Conservation (phyloP, 23 tunicate species). For the Trididemnum miniatum region DNA sequence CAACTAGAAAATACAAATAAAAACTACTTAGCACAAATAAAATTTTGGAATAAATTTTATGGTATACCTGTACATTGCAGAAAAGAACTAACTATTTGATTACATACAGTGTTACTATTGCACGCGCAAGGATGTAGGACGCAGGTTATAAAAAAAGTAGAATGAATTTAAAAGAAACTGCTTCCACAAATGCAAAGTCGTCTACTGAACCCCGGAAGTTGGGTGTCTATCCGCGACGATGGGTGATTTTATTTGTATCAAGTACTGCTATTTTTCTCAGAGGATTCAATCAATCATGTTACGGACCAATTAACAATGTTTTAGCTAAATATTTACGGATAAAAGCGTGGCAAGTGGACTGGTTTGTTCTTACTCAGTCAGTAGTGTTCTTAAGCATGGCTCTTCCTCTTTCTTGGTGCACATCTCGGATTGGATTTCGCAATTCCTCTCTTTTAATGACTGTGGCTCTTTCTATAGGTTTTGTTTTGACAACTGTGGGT, state of each 20-base stretch:
- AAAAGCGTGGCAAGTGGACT: constrained; percentile 65
- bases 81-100: no score
- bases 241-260: constrained; percentile 49
- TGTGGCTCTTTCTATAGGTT: constrained; percentile 29
- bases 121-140: no score
- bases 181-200: no score
- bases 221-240: constrained; percentile 42
- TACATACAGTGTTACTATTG: no score
- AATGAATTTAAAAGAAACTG: no score
- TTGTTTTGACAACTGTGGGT: constrained; percentile 50
- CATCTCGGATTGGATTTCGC: constrained; percentile 55
- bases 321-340: constrained; percentile 34
- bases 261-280: constrained; percentile 41
- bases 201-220: no score
- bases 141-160: no score
- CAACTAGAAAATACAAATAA: no score
- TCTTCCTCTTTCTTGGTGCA: constrained; percentile 54
- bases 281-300: constrained; percentile 65
- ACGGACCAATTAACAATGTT: constrained; percentile 62
- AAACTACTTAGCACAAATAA: no score
- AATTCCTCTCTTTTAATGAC: constrained; percentile 50
- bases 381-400: constrained; percentile 56
- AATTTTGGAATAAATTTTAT: no score
- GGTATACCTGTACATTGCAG: no score
- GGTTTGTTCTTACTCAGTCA: constrained; percentile 62